Evolutionary conservation across 2,888 invertebrate genomes (phyloP), one percentile per base, ranked within the genome.

Genomic region (Melitaea athalia): DNA sequence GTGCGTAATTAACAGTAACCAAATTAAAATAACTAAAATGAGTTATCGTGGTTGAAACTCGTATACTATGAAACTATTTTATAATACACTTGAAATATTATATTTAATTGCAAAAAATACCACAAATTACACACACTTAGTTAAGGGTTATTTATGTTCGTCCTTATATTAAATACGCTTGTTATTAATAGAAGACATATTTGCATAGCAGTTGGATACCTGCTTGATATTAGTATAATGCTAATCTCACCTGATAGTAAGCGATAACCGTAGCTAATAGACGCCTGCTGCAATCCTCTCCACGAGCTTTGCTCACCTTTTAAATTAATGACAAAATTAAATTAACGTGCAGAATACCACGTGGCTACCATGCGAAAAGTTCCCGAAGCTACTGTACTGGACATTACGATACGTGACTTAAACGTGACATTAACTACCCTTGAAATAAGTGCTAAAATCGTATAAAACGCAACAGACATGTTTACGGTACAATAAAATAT

Each of bases 1-100:
- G 83, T 80, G 72, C 74, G 78, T 80, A 84, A 84, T 84, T 83
- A 85, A 82, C 81, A 77, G 45, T 45, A 14, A 45, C 45, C 45
- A 45, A 45, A 45, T 45, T 24, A 31, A 24, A 24, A 52, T 52
- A 11, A 52, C 52, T 52, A 31, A 52, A 52, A 52, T 24, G 17
- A 24, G 17, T 52, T 52, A 12, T 5, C 17, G 17, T 52, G 52
- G 52, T 52, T 24, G 5, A 17, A 52, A 52, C 11, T 52, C 12
- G 15, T 10, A 24, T 17, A 17, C 12, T 24, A 24, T 24, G 5
- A 1, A 52, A 45, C 4, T 12, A 45, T 10, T 45, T 12, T 10
- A 12, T 45, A 45, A 45, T 11, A 45, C 12, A 3, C 45, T 45
- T 14, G 11, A 45, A 45, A 24, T 24, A 24, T 38, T 38, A 38